Evolutionary conservation across 1,140 invertebrate species (phyloP), one percentile per base, ranked within the genome.

Genomic region (Tachypleus tridentatus): DNA sequence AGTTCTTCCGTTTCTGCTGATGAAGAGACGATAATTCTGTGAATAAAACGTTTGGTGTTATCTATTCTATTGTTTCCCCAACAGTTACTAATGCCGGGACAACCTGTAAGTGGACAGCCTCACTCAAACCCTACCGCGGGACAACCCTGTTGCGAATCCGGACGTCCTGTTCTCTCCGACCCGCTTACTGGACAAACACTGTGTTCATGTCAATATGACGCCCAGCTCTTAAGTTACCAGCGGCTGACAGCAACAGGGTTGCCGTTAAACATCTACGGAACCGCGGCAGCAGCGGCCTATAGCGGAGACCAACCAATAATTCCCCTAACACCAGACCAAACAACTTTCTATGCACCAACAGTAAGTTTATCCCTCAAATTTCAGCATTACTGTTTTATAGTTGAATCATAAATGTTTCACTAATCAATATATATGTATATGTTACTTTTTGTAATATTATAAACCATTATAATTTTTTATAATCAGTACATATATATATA

Each of bases 121-220:
- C 29, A 29, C 29, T 29, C 29, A 29, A 29, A 29, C 29, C 53
- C 53, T 8, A 7, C 53, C 53, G n/a, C 53, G 3, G 7, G n/a
- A 7, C 53, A 54, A 7, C 7, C n/a, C 62, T 96, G 92, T 78
- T 96, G 93, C 80, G 92, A 96, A 74, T 91, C 90, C 67, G 92
- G 91, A n/a, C 84, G 93, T 62, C 91, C 92, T 64, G 87, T 96
- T 73, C 88, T 94, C 82, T 93, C 91, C 53, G 93, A 97, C 77
- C 93, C 92, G 0, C 87, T 94, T 51, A 93, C 91, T n/a, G 93
- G 93, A 11, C 92, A 96, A 76, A 90, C 90, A 10, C 88, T 96
- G 58, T 97, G 93, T 80, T 95, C 92, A 64, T 96, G 93, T 79
- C 93, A 96, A 76, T 96, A 96, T 80, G 92, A 93, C 75, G 64